Evolutionary conservation across 2,888 invertebrate genomes (phyloP), one percentile per base, ranked within the genome.

Genomic region (Drosophila robusta): DNA sequence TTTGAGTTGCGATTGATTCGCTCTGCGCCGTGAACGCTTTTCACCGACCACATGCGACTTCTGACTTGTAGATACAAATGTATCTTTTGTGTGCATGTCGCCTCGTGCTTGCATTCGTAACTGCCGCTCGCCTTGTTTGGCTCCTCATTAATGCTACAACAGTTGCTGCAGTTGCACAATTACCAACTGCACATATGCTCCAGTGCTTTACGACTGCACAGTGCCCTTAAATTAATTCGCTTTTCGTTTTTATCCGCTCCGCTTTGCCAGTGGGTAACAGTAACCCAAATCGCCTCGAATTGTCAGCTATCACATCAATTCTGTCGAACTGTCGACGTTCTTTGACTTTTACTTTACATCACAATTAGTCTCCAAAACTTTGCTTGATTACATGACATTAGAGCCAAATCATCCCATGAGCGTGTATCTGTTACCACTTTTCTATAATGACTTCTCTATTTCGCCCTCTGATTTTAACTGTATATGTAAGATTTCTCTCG

Each of bases 1-100:
- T 84, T 72, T 79, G 63, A 82, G 80, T 50, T 63, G 76, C 72
- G 76, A 74, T 78, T 74, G 81, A 78, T 78, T 72, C 63, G 73
- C 42, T 52, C 2, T 29, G 26, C 26, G 26, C 26, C 26, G 26
- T 29, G 42, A 24, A 45, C 57, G 56, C 55, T 55, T 75, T 60
- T 47, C 44, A 47, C 44, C 57, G 44, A 47, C 47, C 52, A 54
- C 46, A 58, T 36, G 41, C 56, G 49, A 62, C 64, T 54, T 29
- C 62, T 51, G 61, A 49, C 54, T 64, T 58, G 11, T 26, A 62
- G 62, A 67, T 58, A 58, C 61, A 57, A 72, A 54, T 75, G 39
- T 73, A 51, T 58, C 68, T 29, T 60, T 26, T 32, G 32, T 26
- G n/a, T 54, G 39, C 8, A 29, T 9, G 29, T 29, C 9, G 2